phyloP scores from a whole-genome alignment of 2,113 vertebrate genomes.

The Nibea coibor region DNA sequence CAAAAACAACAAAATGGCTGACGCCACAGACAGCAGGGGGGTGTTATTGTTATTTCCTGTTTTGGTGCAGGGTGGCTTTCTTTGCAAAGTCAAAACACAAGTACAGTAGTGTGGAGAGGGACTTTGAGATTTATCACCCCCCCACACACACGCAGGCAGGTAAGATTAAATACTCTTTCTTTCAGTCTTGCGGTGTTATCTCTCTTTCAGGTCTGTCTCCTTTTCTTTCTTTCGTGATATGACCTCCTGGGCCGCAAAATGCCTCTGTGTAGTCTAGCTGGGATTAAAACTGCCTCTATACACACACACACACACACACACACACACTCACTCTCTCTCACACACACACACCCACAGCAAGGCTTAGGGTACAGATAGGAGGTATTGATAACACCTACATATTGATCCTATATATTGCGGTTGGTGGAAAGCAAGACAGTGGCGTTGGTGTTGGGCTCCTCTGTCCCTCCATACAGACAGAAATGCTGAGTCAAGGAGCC shows the following conservation, averaged over 20 bases:
- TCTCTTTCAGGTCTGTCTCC: conserved; percentile 70
- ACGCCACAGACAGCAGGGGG: conserved; percentile 40
- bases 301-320: conserved; percentile 33
- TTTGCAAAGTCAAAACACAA: conserved; percentile 83
- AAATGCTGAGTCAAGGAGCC: conserved; percentile 74
- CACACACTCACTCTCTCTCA: no score
- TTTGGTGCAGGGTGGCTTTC: conserved; percentile 69
- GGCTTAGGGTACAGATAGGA: conserved; percentile 62
- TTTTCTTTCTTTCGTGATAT: conserved; percentile 66
- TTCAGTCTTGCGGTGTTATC: conserved; percentile 60
- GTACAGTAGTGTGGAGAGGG: conserved; percentile 22
- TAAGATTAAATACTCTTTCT: conserved; percentile 75
- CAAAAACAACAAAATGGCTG: conserved; percentile 58
- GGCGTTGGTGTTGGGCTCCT: conserved; percentile 25
- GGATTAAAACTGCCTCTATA: conserved; percentile 39
- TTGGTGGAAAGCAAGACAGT: conserved; percentile 66
- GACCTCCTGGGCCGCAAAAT: conserved; percentile 64
- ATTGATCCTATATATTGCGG: conserved; percentile 69
- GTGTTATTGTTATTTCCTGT: conserved; percentile 65
- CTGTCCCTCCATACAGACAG: conserved; percentile 42
- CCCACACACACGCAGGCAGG: conserved; percentile 17
- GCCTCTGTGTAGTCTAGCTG: conserved; percentile 80
- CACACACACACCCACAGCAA: conserved; percentile 38
- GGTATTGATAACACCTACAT: conserved; percentile 73
- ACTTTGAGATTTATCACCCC: conserved; percentile 51